phyloP scores from a whole-genome alignment of 2,888 invertebrate species.

The Sinotaia quadrata region DNA sequence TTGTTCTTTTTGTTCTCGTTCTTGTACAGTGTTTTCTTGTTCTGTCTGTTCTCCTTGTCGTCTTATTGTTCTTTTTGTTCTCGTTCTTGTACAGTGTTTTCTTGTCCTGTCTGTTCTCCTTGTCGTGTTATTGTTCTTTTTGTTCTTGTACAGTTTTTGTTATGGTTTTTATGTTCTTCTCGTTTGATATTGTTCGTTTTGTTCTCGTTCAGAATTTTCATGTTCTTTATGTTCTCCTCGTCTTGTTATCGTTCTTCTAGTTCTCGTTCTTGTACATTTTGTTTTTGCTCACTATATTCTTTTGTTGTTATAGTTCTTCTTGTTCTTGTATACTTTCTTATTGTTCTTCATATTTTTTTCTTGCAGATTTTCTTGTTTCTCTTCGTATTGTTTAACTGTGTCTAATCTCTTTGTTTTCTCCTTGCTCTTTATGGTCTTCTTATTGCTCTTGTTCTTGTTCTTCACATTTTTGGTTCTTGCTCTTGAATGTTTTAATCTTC shows the following conservation, averaged over 20 bases:
- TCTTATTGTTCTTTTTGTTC: too few relatives aligned
- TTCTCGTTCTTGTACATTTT: conserved; percentile 1
- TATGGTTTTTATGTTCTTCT: too few relatives aligned
- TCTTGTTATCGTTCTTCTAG: not conserved
- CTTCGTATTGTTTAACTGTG: not conserved
- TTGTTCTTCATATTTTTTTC: not conserved
- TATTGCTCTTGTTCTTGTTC: not conserved
- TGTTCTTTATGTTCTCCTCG: not conserved
- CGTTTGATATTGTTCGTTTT: too few relatives aligned
- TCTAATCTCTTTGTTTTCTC: not conserved
- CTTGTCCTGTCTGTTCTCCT: too few relatives aligned
- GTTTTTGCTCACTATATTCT: not conserved
- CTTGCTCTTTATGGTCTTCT: not conserved
- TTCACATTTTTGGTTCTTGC: not conserved
- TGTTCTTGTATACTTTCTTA: not conserved
- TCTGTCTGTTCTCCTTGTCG: too few relatives aligned
- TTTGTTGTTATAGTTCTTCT: not conserved
- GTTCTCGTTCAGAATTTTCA: too few relatives aligned
- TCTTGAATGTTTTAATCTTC: not conserved
- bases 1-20: too few relatives aligned
- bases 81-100: too few relatives aligned
- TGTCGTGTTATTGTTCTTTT: too few relatives aligned
- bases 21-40: too few relatives aligned
- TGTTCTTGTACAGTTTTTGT: too few relatives aligned
- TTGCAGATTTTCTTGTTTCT: not conserved